These are phyloP conservation scores for Homalodisca vitripennis DNA, from an alignment of 1,140 invertebrate species.

Conservation along the genomic window DNA sequence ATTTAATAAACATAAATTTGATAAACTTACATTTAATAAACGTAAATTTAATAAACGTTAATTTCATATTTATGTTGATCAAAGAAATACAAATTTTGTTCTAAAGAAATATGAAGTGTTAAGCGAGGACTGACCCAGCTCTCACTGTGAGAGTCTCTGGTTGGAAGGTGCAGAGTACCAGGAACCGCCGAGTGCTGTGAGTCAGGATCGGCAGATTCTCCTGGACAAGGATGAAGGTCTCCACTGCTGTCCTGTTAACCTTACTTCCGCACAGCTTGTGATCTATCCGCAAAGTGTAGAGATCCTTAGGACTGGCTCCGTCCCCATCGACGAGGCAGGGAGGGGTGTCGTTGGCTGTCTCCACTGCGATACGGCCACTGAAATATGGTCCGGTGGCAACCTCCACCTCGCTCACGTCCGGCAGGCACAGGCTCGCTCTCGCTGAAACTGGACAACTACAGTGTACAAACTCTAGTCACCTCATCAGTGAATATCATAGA, in stretches of 20 bases:
- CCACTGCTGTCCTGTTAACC: conserved; percentile 63
- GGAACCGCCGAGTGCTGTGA: conserved; percentile 73
- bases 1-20: too few relatives aligned
- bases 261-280: conserved; percentile 71
- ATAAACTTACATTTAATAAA: too few relatives aligned
- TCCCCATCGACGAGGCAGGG: conserved; percentile 49
- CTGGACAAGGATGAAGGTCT: conserved; percentile 76
- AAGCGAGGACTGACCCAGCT: conserved; percentile 58
- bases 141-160: conserved; percentile 75
- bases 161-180: conserved; percentile 75
- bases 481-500: too few relatives aligned
- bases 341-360: conserved; percentile 61
- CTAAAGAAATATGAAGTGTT: background rate
- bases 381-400: conserved; percentile 78
- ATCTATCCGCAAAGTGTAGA: conserved; percentile 69
- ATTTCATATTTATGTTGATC: background rate
- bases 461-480: background rate
- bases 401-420: conserved; percentile 72
- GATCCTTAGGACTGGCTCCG: conserved; percentile 60
- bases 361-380: conserved; percentile 69
- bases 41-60: too few relatives aligned
- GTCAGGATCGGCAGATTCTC: conserved; percentile 78
- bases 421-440: conserved; percentile 69
- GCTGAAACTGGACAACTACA: conserved; percentile 62
- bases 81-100: background rate